Evolutionary conservation across 1,140 invertebrate genomes (phyloP), one percentile per base, ranked within the genome.

Genomic region (Euborellia annulipes): DNA sequence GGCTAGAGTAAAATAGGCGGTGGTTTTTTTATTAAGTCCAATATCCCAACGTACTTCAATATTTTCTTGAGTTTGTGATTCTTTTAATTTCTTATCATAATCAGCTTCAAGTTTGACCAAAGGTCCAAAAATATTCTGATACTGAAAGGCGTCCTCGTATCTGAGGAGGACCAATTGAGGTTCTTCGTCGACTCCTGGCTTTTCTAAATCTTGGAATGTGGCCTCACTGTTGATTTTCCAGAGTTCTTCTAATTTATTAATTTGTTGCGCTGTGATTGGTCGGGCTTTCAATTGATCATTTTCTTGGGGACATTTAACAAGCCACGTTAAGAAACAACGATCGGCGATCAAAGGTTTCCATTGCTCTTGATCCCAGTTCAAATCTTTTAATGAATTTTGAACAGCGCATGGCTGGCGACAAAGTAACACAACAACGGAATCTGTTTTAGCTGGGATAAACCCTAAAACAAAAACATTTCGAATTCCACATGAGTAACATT

Each of bases 151-250:
- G 72, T 98, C 94, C 66, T 98, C 93, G 61, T 98, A 98, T 21
- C 82, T 75, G 17, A 94, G 61, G 23, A 91, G 63, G 21, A 98
- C 93, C 62, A 94, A 92, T 58, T 95, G 87, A 0, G 92, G 93
- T 58, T 98, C 93, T 58, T 94, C 90, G 62, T 98, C 93, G 0
- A 96, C 82, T 2, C 94, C 94, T 0, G 94, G 93, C 58, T 95
- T 93, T 60, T 98, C 93, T 40, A 98, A 66, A 65, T 98, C 94
- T 67, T 97, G 89, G 57, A 98, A 89, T 13, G 88, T 95, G 0
- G 95, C 94, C 56, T 98, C 89, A 2, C 90, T 85, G 62, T 98
- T 97, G 41, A 96, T 91, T 56, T 96, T 93, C 96, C 96, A 99
- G 3, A 99, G 62, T 59, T 99, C 96, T 69, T 99, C 96, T 4